phyloP scores from a whole-genome alignment of 1,140 invertebrate genomes.

The Bombyx mori region DNA sequence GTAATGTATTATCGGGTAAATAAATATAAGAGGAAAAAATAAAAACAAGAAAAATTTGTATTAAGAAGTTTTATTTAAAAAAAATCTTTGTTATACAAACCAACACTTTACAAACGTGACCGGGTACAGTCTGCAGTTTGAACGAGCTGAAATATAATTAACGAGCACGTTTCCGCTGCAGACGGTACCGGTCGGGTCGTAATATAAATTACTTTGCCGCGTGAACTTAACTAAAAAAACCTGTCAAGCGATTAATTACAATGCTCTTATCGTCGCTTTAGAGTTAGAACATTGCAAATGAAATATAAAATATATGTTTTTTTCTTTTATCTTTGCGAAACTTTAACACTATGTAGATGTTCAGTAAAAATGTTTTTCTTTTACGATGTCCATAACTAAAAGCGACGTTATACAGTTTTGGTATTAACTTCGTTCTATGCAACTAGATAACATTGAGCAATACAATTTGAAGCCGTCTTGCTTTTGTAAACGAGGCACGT shows the following conservation, averaged over 20 bases:
- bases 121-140: constrained; percentile 12
- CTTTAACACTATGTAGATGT: too few species aligned
- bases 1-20: too few species aligned
- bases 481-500: too few species aligned
- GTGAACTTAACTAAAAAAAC: constrained; percentile 10
- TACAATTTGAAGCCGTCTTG: neutral
- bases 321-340: too few species aligned
- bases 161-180: constrained; percentile 5
- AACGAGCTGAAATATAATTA: constrained; percentile 9
- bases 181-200: constrained; percentile 10
- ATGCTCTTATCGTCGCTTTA: constrained; percentile 5
- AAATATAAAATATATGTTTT: too few species aligned
- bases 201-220: constrained; percentile 22
- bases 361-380: too few species aligned
- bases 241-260: constrained; percentile 11
- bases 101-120: constrained; percentile 55
- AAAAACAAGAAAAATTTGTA: constrained; percentile 56
- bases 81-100: constrained; percentile 69
- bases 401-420: constrained; percentile 15
- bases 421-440: constrained; percentile 20
- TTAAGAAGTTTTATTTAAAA: constrained; percentile 67
- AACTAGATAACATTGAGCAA: constrained; percentile 46
- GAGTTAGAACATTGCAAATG: too few species aligned
- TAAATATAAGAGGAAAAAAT: neutral
- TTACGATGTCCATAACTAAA: too few species aligned